A percentile compares a stretch with the other conserved stretches of the same genome.
Evolutionary conservation across 2,113 vertebrate species (phyloP).

Genomic region (Limnothrissa miodon): DNA sequence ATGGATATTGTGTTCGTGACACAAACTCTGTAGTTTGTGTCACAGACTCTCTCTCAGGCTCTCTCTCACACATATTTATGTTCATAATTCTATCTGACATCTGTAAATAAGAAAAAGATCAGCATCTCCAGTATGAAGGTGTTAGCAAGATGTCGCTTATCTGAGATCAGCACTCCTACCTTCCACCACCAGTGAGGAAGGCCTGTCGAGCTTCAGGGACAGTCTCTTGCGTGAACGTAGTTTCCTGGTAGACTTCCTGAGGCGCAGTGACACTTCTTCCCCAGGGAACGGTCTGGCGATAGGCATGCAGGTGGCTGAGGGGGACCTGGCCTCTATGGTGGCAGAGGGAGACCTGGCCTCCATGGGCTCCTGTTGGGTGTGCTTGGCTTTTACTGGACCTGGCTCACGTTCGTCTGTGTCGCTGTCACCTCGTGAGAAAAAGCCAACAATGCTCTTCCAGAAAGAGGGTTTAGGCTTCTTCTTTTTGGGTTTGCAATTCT

Average conservation of each 20-base stretch:
- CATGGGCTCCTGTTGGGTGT: not conserved
- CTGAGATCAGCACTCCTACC: not conserved
- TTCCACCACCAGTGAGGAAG: not conserved
- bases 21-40: too few relatives aligned
- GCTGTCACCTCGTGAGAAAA: slow-evolving; percentile 63
- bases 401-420: slow-evolving; percentile 70
- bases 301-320: slow-evolving; percentile 40
- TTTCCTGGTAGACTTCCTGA: slow-evolving; percentile 57
- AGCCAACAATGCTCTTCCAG: slow-evolving; percentile 70
- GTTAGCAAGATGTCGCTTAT: not conserved
- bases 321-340: not conserved
- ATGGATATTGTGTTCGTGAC: too few relatives aligned
- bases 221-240: slow-evolving; percentile 56
- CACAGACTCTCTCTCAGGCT: too few relatives aligned
- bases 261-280: not conserved
- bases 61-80: too few relatives aligned
- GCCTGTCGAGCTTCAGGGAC: slow-evolving; percentile 3
- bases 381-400: slow-evolving; percentile 21
- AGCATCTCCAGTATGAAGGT: not conserved
- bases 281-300: not conserved
- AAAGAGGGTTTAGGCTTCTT: slow-evolving; percentile 58
- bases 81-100: too few relatives aligned
- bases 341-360: not conserved
- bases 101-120: not conserved
- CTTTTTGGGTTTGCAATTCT: slow-evolving; percentile 13